Evolutionary conservation across 2,113 vertebrate species (phyloP), one percentile per base, ranked within the genome.

Genomic region (Pachyramphus minor): DNA sequence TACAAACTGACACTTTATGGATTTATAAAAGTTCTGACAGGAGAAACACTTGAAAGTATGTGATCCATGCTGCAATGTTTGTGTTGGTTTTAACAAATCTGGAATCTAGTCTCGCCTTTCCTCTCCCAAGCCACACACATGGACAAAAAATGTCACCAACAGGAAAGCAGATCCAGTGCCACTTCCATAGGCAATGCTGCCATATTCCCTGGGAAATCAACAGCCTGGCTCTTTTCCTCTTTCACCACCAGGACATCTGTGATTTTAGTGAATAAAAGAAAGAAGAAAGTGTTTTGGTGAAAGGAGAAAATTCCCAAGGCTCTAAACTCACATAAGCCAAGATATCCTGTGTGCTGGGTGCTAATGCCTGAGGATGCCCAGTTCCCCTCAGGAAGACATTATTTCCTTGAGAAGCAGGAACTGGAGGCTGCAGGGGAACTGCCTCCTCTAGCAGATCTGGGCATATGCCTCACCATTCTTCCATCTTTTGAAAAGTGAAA

Each of bases 181-280:
- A 8, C 35, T 24, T 47, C 69, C 49, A 52, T n/a, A 59, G n/a
- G 41, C 53, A 12, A 33, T 11, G 4, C 39, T 69, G 39, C 33
- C 37, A 0, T 3, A 11, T 44, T 68, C 77, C 69, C n/a, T 11
- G 12, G 12, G 31, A 50, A 67, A 27, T 12, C 19, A 16, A 9
- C 18, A 39, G 50, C n/a, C 19, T 52, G 47, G 33, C 31, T 53
- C 24, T 30, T 56, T 11, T 6, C 24, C 19, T 11, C 49, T 28
- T 67, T 16, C 30, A 35, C 30, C 9, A 1, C 1, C 8, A 42
- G n/a, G 49, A 67, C 7, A 9, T 0, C 2, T 17, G 41, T 35
- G 39, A 23, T 35, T 16, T 64, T 16, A 23, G 18, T 6, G 21
- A 14, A 18, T 6, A 42, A 77, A 66, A 45, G 3, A 24, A 67